Evolutionary conservation across 2,797 vertebrate genomes (phyloP), one percentile per base, ranked within the genome.

Genomic region (Petrocephalus schoutedeni): DNA sequence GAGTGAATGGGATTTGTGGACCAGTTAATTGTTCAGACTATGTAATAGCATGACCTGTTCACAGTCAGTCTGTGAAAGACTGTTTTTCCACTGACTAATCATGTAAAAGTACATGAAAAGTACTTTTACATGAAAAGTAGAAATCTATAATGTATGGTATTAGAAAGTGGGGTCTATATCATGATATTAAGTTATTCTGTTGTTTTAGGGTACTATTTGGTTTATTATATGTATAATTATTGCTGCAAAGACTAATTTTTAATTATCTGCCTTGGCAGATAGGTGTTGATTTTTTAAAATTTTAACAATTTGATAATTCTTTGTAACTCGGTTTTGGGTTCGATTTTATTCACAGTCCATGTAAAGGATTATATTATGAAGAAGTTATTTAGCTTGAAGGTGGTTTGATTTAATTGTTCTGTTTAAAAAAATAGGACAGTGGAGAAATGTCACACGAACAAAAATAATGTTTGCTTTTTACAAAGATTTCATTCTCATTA

Each of bases 291-390:
- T 84, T 16, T 90, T 90, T 23, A 89, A 91, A 92, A 82, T 85
- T 89, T 90, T 91, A 92, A 90, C 91, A 90, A 90, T 92, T 85
- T 71, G 64, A 71, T 89, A 89, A 85, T 89, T 87, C 19, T 87
- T 89, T 87, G 23, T 92, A 49, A 64, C 80, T 88, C 5, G 8
- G 82, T 57, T 85, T 85, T 54, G 28, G 80, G 58, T 88, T 92
- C 92, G 87, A 92, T 83, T 87, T 83, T 87, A 36, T 56, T 49
- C 59, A 92, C 93, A 93, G 83, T 67, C 71, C 90, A 91, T 88
- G 83, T 89, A 89, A 87, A 89, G 90, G 91, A 89, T 90, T 92
- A 67, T 93, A 93, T 93, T 92, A 89, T 92, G 89, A 93, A 91
- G 89, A 56, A 85, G 45, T 89, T 91, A 59, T 91, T 1, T 87